These are phyloP conservation scores for Druon quercuslanigerum DNA, from an alignment of 1,140 invertebrate genomes.

Conservation along the genomic window DNA sequence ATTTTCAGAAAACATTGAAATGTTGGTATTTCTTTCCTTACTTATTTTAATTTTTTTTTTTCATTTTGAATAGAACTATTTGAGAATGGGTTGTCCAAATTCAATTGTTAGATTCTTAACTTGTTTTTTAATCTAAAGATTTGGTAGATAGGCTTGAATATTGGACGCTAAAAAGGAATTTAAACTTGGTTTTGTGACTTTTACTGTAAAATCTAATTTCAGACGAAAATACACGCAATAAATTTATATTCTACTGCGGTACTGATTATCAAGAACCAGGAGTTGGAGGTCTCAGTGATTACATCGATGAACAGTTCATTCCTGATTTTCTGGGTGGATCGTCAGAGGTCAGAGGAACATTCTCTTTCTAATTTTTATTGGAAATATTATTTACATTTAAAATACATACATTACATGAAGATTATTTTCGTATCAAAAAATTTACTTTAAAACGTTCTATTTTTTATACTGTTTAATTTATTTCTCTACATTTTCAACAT, in stretches of 20 bases:
- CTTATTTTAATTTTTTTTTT: no score
- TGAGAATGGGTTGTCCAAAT: no score
- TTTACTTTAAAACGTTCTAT: not conserved
- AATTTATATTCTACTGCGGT: conserved; percentile 95
- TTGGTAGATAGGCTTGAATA: no score
- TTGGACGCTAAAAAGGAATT: no score
- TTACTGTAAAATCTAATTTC: conserved; percentile 53
- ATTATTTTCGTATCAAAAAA: conserved; percentile 25
- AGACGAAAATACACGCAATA: conserved; percentile 96
- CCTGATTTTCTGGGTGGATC: conserved; percentile 94
- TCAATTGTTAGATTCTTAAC: no score
- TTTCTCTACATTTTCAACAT: not conserved
- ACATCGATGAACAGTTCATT: conserved; percentile 90
- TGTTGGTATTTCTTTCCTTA: no score
- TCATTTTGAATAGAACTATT: no score
- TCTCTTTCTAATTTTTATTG: conserved; percentile 12
- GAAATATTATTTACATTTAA: conserved; percentile 20
- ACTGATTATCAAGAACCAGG: conserved; percentile 86
- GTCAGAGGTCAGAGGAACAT: conserved; percentile 82
- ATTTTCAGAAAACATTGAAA: no score
- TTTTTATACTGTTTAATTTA: not conserved
- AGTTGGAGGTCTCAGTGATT: conserved; percentile 88
- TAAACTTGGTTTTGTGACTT: not conserved
- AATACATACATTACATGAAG: not conserved
- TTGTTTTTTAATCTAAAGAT: no score